phyloP scores from a whole-genome alignment of 2,113 vertebrate genomes.

The Anolis carolinensis region DNA sequence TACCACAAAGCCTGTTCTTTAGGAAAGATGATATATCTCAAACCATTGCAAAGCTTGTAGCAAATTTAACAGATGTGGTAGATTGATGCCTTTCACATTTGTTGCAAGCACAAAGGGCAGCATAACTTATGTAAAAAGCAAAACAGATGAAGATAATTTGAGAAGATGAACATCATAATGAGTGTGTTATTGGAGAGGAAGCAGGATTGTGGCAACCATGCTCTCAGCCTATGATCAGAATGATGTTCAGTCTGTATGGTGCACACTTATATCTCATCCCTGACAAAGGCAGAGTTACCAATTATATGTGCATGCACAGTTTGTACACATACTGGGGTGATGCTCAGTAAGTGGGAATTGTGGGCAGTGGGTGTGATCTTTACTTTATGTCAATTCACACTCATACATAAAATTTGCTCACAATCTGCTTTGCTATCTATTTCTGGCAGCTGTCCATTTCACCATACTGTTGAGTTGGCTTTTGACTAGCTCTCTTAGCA shows the following conservation, averaged over 20 bases:
- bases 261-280: neutral
- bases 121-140: neutral
- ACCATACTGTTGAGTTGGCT: neutral
- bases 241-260: neutral
- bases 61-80: neutral
- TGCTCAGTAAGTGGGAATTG: neutral
- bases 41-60: neutral
- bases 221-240: neutral
- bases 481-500: neutral
- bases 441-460: neutral
- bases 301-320: neutral
- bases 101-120: neutral
- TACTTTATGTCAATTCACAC: neutral
- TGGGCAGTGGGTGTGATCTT: neutral
- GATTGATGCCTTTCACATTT: neutral
- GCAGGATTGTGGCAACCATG: neutral
- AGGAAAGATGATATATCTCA: too few relatives aligned
- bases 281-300: neutral
- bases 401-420: neutral
- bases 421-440: neutral
- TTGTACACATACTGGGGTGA: neutral
- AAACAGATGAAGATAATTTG: neutral
- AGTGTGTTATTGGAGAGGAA: neutral
- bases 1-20: neutral
- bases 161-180: neutral